phyloP scores from a whole-genome alignment of 2,113 vertebrate species.

The Lophochroa leadbeateri region DNA sequence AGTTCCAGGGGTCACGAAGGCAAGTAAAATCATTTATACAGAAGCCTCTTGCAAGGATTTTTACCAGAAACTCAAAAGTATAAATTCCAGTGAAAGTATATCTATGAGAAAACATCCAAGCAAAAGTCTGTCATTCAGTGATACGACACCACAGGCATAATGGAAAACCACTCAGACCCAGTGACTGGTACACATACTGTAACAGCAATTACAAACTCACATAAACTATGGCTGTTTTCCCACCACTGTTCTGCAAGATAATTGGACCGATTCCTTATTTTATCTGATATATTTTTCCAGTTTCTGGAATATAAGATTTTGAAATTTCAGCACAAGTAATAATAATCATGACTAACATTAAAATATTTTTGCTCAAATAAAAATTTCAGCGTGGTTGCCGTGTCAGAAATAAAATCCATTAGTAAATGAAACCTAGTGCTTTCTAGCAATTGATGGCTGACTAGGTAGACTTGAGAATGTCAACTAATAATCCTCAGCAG shows the following conservation, averaged over 20 bases:
- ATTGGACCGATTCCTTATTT: background rate
- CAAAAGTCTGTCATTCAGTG: background rate
- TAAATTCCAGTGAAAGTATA: conserved; percentile 95
- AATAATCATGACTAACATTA: background rate
- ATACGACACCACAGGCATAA: background rate
- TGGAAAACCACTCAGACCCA: background rate
- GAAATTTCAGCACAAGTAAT: background rate
- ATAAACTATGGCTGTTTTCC: background rate
- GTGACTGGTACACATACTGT: background rate
- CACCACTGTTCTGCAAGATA: background rate
- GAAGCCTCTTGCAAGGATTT: conserved; percentile 94
- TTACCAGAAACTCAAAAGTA: conserved; percentile 93
- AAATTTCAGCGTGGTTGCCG: background rate
- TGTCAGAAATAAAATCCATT: background rate
- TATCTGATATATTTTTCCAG: background rate
- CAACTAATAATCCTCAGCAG: background rate
- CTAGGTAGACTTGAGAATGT: background rate
- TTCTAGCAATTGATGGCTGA: background rate
- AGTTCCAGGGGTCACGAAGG: conserved; percentile 97
- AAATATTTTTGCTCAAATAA: background rate
- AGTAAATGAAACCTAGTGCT: background rate
- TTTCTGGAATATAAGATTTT: background rate
- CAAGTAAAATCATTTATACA: conserved; percentile 94
- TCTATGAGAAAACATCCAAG: conserved; percentile 72
- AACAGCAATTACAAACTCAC: background rate